Base-by-base conservation (phyloP, 2,888 invertebrate species). In the Coelinius sp. region DNA sequence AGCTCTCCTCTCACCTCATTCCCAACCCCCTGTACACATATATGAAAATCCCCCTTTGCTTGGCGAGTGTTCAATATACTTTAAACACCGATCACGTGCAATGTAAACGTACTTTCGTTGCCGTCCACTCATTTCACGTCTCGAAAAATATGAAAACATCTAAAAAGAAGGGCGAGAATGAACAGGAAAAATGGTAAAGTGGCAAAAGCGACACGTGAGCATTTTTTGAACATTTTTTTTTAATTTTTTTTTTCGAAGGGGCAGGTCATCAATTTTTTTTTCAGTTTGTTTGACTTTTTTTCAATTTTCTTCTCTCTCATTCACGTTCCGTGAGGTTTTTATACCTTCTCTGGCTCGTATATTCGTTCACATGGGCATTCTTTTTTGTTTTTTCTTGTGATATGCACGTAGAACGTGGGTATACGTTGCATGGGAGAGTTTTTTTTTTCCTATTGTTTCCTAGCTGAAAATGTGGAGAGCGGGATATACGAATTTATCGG, bases 61-160 rank as follows among this genome's bases (percentile, higher is more conserved):
- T 66, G 56, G 74, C 63, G 64, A 31, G 65, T 44, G 66, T 74
- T 73, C 72, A 68, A 73, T 73, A 73, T 75, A 71, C 74, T 75
- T 73, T 52, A 77, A 69, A 77, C 65, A 74, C 71, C 68, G 76
- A 72, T 75, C 77, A 77, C 77, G 77, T 77, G 64, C 73, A 49
- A 71, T 77, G 77, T 76, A 77, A 77, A 77, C 76, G 77, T 76
- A 75, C 76, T 76, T 72, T 73, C 68, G n/a, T 41, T 27, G 41
- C n/a, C 56, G 35, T 70, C 49, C 44, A 38, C 41, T 56, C 64
- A 70, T 74, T 70, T 72, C 65, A 68, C 70, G 63, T 46, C 71
- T 66, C 14, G 59, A 38, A 20, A 41, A 49, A 62, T 38, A 59
- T 46, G 25, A 56, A 24, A 27, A 59, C 27, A 44, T 20, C 10